Conservation (phyloP, 1,140 invertebrate genomes). For the Drosophila parvula region DNA sequence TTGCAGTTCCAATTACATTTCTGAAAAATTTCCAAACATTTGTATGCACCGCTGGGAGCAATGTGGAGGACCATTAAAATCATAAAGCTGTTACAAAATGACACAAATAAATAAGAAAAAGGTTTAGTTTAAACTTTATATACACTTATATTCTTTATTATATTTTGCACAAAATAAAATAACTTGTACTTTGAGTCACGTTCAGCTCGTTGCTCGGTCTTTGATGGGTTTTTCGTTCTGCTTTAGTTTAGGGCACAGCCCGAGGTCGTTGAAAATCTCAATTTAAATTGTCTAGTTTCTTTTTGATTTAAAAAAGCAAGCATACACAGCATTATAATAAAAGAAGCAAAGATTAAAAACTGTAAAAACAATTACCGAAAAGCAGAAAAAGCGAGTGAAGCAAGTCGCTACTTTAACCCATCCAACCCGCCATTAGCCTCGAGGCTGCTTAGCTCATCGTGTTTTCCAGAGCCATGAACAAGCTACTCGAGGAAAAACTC, state of each 20-base stretch:
- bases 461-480: constrained; percentile 77
- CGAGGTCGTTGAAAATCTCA: constrained; percentile 5
- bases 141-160: constrained; percentile 2
- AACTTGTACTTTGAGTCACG: constrained; percentile 17
- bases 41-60: constrained; percentile 6
- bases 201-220: constrained; percentile 11
- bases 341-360: constrained; percentile 23
- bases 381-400: constrained; percentile 10
- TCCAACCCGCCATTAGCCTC: constrained; percentile 22
- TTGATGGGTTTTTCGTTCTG: not conserved
- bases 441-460: constrained; percentile 63
- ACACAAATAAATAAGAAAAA: not conserved
- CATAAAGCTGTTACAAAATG: not conserved
- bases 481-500: constrained; percentile 34
- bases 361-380: constrained; percentile 39
- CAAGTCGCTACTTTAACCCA: constrained; percentile 28
- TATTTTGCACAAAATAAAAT: constrained; percentile 10
- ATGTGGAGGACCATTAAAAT: constrained; percentile 6
- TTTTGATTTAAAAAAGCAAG: constrained; percentile 10
- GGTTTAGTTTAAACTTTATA: not conserved
- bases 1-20: constrained; percentile 12
- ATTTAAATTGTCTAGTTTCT: constrained; percentile 22
- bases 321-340: constrained; percentile 10
- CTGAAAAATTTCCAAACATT: constrained; percentile 19
- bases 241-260: constrained; percentile 12